A percentile compares a stretch with the other conserved stretches of the same genome.
Evolutionary conservation across 2,888 invertebrate genomes (phyloP).

Genomic region (Cephus spinipes): DNA sequence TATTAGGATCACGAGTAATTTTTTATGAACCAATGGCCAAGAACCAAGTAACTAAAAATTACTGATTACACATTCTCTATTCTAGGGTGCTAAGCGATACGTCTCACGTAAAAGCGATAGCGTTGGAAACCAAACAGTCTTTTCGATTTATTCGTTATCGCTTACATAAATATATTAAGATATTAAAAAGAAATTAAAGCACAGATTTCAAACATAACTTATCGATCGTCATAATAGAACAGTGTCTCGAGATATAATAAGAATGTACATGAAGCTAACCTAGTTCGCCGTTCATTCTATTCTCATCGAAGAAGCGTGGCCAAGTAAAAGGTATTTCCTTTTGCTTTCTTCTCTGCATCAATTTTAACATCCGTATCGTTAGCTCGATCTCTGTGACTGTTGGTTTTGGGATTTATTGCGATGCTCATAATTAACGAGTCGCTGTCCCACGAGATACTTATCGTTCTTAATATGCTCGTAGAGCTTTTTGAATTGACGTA

Average conservation of each 20-base stretch:
- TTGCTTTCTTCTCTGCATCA: neutral
- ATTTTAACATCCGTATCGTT: conserved; percentile 30
- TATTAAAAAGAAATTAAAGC: conserved; percentile 49
- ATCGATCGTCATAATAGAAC: conserved; percentile 34
- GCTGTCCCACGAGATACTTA: conserved; percentile 96
- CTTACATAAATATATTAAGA: conserved; percentile 57
- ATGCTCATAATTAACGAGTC: conserved; percentile 97
- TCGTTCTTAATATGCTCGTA: conserved; percentile 99
- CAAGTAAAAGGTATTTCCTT: conserved; percentile 5
- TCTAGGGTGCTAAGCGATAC: conserved; percentile 31
- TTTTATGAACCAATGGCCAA: neutral
- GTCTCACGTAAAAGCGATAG: conserved; percentile 8
- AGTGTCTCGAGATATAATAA: conserved; percentile 30
- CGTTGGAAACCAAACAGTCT: conserved; percentile 48
- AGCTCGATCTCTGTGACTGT: conserved; percentile 50
- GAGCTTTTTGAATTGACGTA: conserved; percentile 91
- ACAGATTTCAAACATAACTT: conserved; percentile 41
- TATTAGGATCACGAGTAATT: neutral
- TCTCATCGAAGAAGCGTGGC: conserved; percentile 11
- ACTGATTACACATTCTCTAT: neutral
- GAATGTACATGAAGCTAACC: conserved; percentile 55
- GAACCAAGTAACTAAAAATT: neutral
- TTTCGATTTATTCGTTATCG: conserved; percentile 52
- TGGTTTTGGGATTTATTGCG: conserved; percentile 71
- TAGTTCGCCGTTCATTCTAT: conserved; percentile 27